Evolutionary conservation across 23 tunicate species (phyloP).

Genomic region (Trididemnum miniatum): DNA sequence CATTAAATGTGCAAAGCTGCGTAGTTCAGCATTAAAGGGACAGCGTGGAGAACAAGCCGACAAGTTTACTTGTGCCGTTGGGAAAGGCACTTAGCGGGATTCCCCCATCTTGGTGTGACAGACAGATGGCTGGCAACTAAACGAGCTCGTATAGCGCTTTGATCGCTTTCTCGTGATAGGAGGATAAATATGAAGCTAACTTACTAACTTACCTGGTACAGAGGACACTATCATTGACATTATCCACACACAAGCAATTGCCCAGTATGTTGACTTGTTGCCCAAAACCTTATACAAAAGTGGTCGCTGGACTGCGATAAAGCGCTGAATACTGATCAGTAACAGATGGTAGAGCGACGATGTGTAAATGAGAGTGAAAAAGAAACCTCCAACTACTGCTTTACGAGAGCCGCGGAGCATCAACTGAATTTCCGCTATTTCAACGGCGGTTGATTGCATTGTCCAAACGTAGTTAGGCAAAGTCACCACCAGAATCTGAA

Average conservation of each 20-base stretch:
- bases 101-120: too few relatives aligned
- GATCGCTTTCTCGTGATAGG: too few relatives aligned
- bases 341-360: conserved; percentile 22
- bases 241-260: background rate
- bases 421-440: background rate
- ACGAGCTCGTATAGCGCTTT: too few relatives aligned
- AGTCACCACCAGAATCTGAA: conserved; percentile 11
- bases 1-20: too few relatives aligned
- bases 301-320: conserved; percentile 28
- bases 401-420: background rate
- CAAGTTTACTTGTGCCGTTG: too few relatives aligned
- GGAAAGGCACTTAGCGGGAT: too few relatives aligned
- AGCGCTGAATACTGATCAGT: conserved; percentile 30
- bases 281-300: background rate
- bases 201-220: conserved; percentile 18
- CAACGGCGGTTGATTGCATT: background rate
- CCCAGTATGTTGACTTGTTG: background rate
- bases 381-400: conserved; percentile 22
- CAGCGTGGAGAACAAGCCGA: too few relatives aligned
- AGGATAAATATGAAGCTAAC: too few relatives aligned
- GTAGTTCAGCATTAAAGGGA: too few relatives aligned
- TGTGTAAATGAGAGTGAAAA: conserved; percentile 1
- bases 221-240: background rate
- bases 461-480: conserved; percentile 15
- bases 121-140: too few relatives aligned